Evolutionary conservation across 2,113 vertebrate genomes (phyloP).

Genomic region (Equus przewalskii): DNA sequence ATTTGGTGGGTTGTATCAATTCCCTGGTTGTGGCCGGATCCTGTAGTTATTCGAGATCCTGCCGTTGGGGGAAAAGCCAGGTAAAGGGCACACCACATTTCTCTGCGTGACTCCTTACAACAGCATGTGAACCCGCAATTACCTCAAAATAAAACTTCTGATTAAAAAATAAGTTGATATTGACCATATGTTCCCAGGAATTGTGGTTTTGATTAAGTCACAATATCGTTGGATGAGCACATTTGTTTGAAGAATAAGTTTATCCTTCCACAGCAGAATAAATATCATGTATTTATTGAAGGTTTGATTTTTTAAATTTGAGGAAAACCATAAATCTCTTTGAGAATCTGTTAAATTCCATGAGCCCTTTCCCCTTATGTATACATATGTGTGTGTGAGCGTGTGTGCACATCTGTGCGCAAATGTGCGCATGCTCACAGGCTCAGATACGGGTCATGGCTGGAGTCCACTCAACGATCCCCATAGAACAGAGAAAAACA

Average conservation of each 20-base stretch:
- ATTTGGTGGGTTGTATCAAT: fast-evolving
- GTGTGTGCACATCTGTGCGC: fast-evolving
- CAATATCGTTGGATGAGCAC: fast-evolving
- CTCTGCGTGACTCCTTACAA: too few relatives aligned
- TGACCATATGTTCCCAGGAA: not conserved
- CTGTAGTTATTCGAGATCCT: fast-evolving
- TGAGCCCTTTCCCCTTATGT: fast-evolving
- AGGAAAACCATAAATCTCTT: not conserved
- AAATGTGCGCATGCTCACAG: fast-evolving
- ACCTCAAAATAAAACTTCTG: not conserved
- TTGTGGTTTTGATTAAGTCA: not conserved
- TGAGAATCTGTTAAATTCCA: not conserved
- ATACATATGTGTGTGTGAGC: fast-evolving
- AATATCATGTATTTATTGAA: fast-evolving
- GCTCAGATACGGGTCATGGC: fast-evolving
- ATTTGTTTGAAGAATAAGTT: not conserved
- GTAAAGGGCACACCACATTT: fast-evolving
- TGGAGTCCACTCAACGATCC: not conserved
- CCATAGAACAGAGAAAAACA: not conserved
- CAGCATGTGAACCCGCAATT: fast-evolving
- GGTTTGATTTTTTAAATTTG: not conserved
- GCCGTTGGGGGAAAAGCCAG: fast-evolving
- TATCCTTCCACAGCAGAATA: not conserved
- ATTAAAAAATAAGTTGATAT: not conserved
- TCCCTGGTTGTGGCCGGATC: not conserved